Evolutionary conservation across 1,140 invertebrate species (phyloP).

Genomic region (Anoplophora glabripennis): DNA sequence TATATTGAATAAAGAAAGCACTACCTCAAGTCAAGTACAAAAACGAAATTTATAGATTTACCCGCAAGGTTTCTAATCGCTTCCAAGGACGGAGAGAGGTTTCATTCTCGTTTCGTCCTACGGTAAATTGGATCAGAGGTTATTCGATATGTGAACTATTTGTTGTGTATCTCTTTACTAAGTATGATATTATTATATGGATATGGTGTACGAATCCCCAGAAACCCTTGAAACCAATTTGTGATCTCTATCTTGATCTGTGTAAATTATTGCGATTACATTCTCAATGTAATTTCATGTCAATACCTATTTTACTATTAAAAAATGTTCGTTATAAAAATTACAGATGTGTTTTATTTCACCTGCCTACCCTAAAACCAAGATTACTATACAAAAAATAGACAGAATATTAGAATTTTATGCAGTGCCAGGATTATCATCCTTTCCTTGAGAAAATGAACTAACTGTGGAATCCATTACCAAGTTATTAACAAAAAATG

Average conservation of each 20-base stretch:
- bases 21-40: conserved; percentile 22
- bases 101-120: conserved; percentile 13
- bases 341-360: conserved; percentile 30
- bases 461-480: too few relatives aligned
- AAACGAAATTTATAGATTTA: conserved; percentile 2
- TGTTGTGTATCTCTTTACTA: conserved; percentile 7
- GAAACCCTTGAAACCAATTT: conserved; percentile 27
- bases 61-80: conserved; percentile 18
- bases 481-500: too few relatives aligned
- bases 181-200: neutral
- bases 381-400: too few relatives aligned
- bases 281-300: conserved; percentile 40
- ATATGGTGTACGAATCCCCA: conserved; percentile 10
- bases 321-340: conserved; percentile 45
- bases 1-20: neutral
- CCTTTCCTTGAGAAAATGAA: too few relatives aligned
- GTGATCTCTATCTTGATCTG: conserved; percentile 35
- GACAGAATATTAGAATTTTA: too few relatives aligned
- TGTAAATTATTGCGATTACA: conserved; percentile 41
- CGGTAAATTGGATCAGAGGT: conserved; percentile 15
- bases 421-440: too few relatives aligned
- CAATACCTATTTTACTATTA: conserved; percentile 49
- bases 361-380: neutral
- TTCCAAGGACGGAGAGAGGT: conserved; percentile 11
- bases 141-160: conserved; percentile 5